Conservation (phyloP, 2,888 invertebrate species). For the Mylabris sibirica region DNA sequence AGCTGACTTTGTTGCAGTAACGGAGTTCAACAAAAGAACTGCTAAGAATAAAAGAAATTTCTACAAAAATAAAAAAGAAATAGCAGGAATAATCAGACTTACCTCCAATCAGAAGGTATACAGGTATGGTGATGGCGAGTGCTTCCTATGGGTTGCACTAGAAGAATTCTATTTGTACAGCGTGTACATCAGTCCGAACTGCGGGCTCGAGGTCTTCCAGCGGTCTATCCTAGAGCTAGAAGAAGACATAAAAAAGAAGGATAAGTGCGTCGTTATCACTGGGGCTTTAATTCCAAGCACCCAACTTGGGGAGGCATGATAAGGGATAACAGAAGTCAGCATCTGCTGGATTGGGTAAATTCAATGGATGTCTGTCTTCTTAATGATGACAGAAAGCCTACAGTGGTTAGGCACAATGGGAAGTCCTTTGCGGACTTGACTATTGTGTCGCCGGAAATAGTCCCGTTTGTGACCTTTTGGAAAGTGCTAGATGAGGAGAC, state of each 20-base stretch:
- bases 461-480: not conserved
- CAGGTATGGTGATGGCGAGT: not conserved
- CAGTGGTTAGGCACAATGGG: not conserved
- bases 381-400: slow-evolving; percentile 14
- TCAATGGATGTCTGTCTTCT: not conserved
- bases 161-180: not conserved
- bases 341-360: not conserved
- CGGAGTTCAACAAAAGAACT: not conserved
- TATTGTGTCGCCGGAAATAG: not conserved
- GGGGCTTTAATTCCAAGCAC: slow-evolving; percentile 16
- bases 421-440: not conserved
- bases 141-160: not conserved
- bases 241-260: too few species aligned
- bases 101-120: not conserved
- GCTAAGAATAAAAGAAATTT: not conserved
- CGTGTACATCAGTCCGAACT: slow-evolving; percentile 16
- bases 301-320: not conserved
- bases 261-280: too few species aligned
- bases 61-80: not conserved
- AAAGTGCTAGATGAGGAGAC: not conserved
- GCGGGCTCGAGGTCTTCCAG: not conserved
- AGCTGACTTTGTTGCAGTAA: not conserved
- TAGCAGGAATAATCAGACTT: not conserved
- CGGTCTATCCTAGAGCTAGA: too few species aligned
- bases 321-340: not conserved